Evolutionary conservation across 2,888 invertebrate genomes (phyloP).

Genomic region (Xanthorhoe designata): DNA sequence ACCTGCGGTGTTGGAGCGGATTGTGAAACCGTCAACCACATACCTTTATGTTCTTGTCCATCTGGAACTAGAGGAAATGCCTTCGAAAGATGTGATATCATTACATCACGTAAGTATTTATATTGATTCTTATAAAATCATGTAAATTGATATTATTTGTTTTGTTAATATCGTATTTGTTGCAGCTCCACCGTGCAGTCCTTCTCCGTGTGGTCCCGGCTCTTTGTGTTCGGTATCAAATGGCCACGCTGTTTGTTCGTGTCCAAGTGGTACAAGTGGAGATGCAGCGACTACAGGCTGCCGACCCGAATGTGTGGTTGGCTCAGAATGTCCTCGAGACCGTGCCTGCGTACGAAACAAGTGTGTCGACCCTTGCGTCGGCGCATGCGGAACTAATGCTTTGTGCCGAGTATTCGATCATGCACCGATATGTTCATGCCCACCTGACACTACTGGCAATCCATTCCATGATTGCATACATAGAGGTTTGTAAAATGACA

Average conservation of each 20-base stretch:
- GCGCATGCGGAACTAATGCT: conserved; percentile 92
- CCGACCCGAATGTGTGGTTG: conserved; percentile 93
- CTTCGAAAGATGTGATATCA: conserved; percentile 86
- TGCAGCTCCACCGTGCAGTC: conserved; percentile 87
- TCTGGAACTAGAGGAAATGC: conserved; percentile 89
- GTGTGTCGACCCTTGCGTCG: conserved; percentile 93
- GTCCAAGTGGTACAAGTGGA: conserved; percentile 90
- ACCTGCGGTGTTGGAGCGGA: conserved; percentile 94
- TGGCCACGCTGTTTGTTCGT: conserved; percentile 90
- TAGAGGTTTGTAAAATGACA: conserved; percentile 53
- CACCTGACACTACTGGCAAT: conserved; percentile 90
- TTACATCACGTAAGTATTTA: conserved; percentile 64
- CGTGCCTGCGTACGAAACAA: conserved; percentile 91
- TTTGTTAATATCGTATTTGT: background rate
- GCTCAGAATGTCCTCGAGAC: conserved; percentile 91
- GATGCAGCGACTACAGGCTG: conserved; percentile 91
- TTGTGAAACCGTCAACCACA: conserved; percentile 90
- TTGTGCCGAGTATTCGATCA: conserved; percentile 87
- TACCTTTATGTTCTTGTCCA: conserved; percentile 90
- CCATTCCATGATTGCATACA: conserved; percentile 90
- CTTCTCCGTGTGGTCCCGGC: conserved; percentile 92
- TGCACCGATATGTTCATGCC: conserved; percentile 91
- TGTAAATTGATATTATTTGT: background rate
- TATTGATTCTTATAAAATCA: background rate
- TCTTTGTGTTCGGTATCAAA: conserved; percentile 87